Percentiles rank a stretch among this genome's conserved stretches.
Evolutionary conservation across 2,113 vertebrate genomes (phyloP).

Genomic region (Tetrao urogallus): DNA sequence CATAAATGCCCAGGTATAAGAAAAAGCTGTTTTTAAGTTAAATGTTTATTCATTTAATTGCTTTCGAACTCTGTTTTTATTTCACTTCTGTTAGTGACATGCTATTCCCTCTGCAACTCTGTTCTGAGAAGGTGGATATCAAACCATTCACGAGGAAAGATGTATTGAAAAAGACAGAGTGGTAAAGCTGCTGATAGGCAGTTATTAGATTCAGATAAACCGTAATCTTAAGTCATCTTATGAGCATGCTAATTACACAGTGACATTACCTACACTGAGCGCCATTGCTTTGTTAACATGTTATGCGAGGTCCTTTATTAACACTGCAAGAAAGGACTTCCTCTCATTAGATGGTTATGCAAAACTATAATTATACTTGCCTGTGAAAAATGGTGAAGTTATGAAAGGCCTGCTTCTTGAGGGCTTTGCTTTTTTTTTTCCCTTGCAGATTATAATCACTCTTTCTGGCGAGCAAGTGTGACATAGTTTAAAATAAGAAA

Average conservation of each 20-base stretch:
- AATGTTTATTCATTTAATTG: neutral
- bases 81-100: neutral
- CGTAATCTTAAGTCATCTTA: constrained; percentile 85
- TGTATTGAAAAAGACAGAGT: constrained; percentile 73
- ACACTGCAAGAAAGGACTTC: constrained; percentile 81
- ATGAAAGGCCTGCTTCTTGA: constrained; percentile 71
- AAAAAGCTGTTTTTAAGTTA: neutral
- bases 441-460: constrained; percentile 51
- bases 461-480: constrained; percentile 11
- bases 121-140: neutral
- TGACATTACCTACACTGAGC: constrained; percentile 80
- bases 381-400: constrained; percentile 71
- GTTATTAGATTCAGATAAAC: constrained; percentile 86
- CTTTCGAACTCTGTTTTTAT: neutral
- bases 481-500: constrained; percentile 61
- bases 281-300: constrained; percentile 81
- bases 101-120: constrained; percentile 6
- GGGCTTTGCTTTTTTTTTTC: constrained; percentile 1
- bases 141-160: constrained; percentile 61
- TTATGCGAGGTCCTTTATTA: constrained; percentile 85
- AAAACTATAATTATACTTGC: constrained; percentile 85
- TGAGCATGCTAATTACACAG: constrained; percentile 84
- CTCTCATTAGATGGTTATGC: constrained; percentile 81
- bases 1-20: neutral
- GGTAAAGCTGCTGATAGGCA: constrained; percentile 76